Base-by-base conservation (phyloP, 2,888 invertebrate species). In the Metopia argyrocephala region DNA sequence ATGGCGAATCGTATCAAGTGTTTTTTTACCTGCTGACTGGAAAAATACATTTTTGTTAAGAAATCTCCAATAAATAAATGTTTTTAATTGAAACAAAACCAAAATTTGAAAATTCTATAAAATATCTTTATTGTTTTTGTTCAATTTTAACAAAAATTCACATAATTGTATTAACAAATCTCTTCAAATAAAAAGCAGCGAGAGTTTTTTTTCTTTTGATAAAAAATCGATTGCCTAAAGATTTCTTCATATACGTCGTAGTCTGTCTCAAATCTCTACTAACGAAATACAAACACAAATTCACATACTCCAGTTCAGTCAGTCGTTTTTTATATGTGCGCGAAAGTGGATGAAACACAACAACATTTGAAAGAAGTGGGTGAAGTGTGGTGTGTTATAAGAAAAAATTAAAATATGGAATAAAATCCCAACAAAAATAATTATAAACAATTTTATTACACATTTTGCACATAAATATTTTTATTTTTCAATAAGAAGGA, bases 211-310 rank as follows among this genome's bases (percentile, higher is more conserved):
- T 79, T 68, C 78, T 68, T 79, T 69, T n/a, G n/a, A n/a, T n/a
- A n/a, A 87, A 87, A 87, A 87, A 87, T 87, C 87, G 87, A 87
- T 87, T 89, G 88, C 86, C 84, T 85, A 85, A 85, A 84, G 85
- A 87, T 88, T 85, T 86, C 82, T 78, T 78, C 46, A 73, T 66
- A 73, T 78, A 78, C 71, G 78, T 78, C 38, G 38, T 38, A 9
- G 38, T 38, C 38, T 38, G 38, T 38, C 78, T 78, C 71, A 78
- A 78, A 78, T 78, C 66, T 69, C 50, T 50, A 54, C 66, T 45
- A 70, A 75, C 50, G 38, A 68, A 75, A 71, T 48, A 64, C 38
- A 75, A 69, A 66, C 61, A 54, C 65, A 68, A 65, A 64, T 65
- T 78, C 73, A 73, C 31, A 52, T 31, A 66, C 68, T 62, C 61